phyloP scores from a whole-genome alignment of 2,797 vertebrate genomes.

The Parambassis ranga region DNA sequence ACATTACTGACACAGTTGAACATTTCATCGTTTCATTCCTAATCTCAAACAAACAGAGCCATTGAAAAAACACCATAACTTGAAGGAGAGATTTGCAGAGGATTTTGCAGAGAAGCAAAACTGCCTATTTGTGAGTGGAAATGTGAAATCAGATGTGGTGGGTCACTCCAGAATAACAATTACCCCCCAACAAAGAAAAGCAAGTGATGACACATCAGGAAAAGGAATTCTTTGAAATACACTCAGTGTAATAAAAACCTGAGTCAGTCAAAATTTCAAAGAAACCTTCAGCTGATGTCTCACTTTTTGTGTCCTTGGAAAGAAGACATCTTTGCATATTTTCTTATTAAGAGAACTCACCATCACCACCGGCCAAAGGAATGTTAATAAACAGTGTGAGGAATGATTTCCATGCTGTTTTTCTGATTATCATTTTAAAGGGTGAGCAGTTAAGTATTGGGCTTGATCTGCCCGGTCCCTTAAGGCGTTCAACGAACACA shows the following conservation, averaged over 20 bases:
- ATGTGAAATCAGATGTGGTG: not conserved
- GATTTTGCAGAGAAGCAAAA: slow-evolving; percentile 8
- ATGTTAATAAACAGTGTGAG: slow-evolving; percentile 28
- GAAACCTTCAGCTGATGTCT: slow-evolving; percentile 15
- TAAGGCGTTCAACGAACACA: slow-evolving; percentile 30
- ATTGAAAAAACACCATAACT: slow-evolving; percentile 3
- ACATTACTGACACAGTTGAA: too few species aligned
- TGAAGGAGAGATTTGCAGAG: slow-evolving; percentile 18
- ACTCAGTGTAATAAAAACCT: slow-evolving; percentile 2
- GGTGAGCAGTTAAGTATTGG: slow-evolving; percentile 19
- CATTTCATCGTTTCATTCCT: not conserved
- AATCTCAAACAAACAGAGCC: not conserved
- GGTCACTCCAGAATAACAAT: slow-evolving; percentile 1
- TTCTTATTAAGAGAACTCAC: slow-evolving; percentile 4
- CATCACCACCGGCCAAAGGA: slow-evolving; percentile 10
- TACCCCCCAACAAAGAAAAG: slow-evolving; percentile 16
- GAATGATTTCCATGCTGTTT: slow-evolving; percentile 33
- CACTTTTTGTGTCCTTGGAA: slow-evolving; percentile 37
- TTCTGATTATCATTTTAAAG: slow-evolving; percentile 40
- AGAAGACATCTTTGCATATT: not conserved
- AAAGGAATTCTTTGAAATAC: slow-evolving; percentile 21
- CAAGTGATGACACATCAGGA: slow-evolving; percentile 31
- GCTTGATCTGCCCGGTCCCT: slow-evolving; percentile 15
- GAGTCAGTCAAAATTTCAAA: slow-evolving; percentile 32
- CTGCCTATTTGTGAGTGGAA: slow-evolving; percentile 1